A percentile compares a stretch with the other conserved stretches of the same genome.
Conservation (phyloP, 2,888 invertebrate genomes). For the Mycalesis mineus region DNA sequence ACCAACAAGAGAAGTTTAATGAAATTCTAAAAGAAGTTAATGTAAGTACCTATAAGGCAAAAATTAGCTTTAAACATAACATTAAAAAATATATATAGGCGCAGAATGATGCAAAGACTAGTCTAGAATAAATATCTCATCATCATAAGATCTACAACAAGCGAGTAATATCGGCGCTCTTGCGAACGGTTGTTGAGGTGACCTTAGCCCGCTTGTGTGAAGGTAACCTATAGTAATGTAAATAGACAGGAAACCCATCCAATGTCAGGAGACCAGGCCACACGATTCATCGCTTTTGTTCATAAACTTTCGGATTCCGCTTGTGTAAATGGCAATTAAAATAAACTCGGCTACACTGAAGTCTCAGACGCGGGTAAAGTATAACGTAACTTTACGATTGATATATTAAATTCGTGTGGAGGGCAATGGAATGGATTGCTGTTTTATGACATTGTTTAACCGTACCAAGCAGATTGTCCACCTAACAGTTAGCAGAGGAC, state of each 20-base stretch:
- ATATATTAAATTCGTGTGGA: too few relatives aligned
- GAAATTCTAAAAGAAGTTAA: too few relatives aligned
- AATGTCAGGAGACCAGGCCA: conserved; percentile 58
- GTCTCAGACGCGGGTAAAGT: too few relatives aligned
- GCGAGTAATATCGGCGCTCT: conserved; percentile 31
- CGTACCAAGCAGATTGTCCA: too few relatives aligned
- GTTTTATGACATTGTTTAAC: too few relatives aligned
- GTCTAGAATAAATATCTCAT: conserved; percentile 4
- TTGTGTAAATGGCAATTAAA: not conserved
- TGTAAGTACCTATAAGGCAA: too few relatives aligned
- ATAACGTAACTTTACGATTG: too few relatives aligned
- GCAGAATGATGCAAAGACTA: not conserved
- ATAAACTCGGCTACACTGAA: too few relatives aligned
- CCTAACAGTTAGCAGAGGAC: too few relatives aligned
- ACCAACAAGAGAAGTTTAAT: too few relatives aligned
- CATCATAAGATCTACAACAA: conserved; percentile 16
- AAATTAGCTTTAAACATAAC: too few relatives aligned
- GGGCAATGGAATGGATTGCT: too few relatives aligned
- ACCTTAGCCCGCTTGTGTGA: conserved; percentile 72
- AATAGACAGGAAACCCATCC: conserved; percentile 70
- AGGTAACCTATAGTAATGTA: conserved; percentile 69
- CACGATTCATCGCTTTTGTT: conserved; percentile 36
- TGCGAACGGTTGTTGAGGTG: conserved; percentile 38
- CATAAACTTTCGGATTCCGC: conserved; percentile 14
- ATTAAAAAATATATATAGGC: not conserved